These are phyloP conservation scores for Drosophila paucipuncta DNA, from an alignment of 2,888 invertebrate genomes.

Conservation along the genomic window DNA sequence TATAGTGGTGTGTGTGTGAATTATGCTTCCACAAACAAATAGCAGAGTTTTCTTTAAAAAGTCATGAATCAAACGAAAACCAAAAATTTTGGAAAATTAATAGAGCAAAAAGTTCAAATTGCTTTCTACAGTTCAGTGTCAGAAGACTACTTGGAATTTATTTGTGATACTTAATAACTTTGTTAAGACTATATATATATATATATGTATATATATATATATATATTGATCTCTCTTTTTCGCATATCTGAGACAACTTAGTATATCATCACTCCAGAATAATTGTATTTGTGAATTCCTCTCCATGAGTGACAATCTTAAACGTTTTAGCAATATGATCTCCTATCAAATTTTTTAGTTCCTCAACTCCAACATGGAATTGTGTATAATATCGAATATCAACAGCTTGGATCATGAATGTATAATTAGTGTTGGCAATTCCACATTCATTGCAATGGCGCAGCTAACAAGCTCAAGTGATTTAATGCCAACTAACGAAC, in stretches of 20 bases:
- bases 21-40: conserved; percentile 24
- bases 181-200: no score
- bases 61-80: conserved; percentile 11
- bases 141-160: neutral
- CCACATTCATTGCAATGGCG: neutral
- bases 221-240: neutral
- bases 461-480: conserved; percentile 5
- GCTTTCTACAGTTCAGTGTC: neutral
- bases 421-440: neutral
- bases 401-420: neutral
- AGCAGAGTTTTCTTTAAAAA: conserved; percentile 9
- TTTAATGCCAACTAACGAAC: conserved; percentile 29
- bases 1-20: conserved; percentile 3
- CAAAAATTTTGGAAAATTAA: neutral
- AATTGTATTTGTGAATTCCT: neutral
- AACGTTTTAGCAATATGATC: neutral
- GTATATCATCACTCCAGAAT: neutral
- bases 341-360: neutral
- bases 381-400: neutral
- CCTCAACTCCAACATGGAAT: neutral
- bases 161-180: neutral
- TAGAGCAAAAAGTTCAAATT: conserved; percentile 11
- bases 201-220: neutral
- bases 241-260: neutral
- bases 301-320: neutral